phyloP scores from a whole-genome alignment of 2,797 vertebrate species.

The Epinephelus awoara region DNA sequence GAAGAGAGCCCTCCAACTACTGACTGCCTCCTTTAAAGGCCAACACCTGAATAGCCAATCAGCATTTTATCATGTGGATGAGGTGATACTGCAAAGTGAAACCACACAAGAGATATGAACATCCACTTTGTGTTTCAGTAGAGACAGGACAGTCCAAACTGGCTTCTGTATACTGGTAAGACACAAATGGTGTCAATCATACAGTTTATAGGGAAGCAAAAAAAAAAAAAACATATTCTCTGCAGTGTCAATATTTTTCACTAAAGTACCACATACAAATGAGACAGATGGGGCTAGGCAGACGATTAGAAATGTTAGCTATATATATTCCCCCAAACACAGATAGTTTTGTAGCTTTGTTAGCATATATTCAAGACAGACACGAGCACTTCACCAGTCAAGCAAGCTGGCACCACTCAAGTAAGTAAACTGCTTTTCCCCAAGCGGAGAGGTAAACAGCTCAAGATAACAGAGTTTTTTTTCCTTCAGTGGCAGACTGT shows the following conservation, averaged over 20 bases:
- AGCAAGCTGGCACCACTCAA: conserved; percentile 59
- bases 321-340: conserved; percentile 28
- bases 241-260: conserved; percentile 6
- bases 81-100: conserved; percentile 48
- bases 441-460: conserved; percentile 67
- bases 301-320: conserved; percentile 40
- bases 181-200: background rate
- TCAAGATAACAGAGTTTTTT: conserved; percentile 56
- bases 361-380: conserved; percentile 64
- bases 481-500: conserved; percentile 59
- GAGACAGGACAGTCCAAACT: conserved; percentile 10
- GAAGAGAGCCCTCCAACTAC: conserved; percentile 71
- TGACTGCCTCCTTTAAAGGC: conserved; percentile 65
- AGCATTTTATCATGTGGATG: conserved; percentile 60
- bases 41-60: conserved; percentile 71
- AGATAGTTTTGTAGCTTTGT: conserved; percentile 44
- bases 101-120: conserved; percentile 30
- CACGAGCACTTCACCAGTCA: conserved; percentile 48
- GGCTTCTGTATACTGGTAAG: background rate
- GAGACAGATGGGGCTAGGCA: conserved; percentile 45
- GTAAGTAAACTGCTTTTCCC: conserved; percentile 65
- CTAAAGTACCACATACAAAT: conserved; percentile 12
- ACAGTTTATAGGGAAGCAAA: background rate
- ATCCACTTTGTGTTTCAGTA: conserved; percentile 24
- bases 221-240: background rate